Percentiles rank a stretch among this genome's conserved stretches.
Conservation (phyloP, 2,113 vertebrate species). For the Anarhynchus alexandrinus region DNA sequence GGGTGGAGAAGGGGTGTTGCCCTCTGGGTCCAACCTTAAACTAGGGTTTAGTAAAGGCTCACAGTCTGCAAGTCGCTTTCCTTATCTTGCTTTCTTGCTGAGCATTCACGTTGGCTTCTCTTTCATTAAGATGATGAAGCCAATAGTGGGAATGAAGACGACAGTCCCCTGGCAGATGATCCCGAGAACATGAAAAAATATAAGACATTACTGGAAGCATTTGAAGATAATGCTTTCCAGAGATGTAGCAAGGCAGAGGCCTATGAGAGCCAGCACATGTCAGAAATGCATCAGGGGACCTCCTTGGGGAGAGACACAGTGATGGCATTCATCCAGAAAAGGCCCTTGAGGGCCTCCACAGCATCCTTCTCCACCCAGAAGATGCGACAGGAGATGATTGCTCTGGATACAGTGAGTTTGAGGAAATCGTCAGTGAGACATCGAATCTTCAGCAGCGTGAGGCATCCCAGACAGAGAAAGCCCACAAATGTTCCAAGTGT, state of each 20-base stretch:
- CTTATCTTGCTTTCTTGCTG: neutral
- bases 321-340: neutral
- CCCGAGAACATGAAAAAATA: neutral
- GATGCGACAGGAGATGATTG: neutral
- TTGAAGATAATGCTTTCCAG: neutral
- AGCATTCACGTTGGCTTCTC: neutral
- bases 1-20: neutral
- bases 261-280: neutral
- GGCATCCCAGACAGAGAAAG: constrained; percentile 51
- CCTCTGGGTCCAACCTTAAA: neutral
- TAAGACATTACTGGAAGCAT: neutral
- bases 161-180: neutral
- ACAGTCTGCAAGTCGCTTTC: neutral
- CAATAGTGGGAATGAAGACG: neutral
- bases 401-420: constrained; percentile 7
- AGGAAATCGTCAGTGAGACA: constrained; percentile 23
- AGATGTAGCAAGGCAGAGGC: neutral
- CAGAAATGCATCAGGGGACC: neutral
- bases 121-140: neutral
- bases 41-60: neutral
- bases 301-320: neutral
- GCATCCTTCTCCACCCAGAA: neutral
- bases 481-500: constrained; percentile 46
- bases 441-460: constrained; percentile 39
- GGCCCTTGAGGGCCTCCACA: neutral